Percentiles rank a stretch among this genome's conserved stretches.
These are phyloP conservation scores for Vanessa cardui DNA, from an alignment of 2,888 invertebrate genomes.

Conservation along the genomic window DNA sequence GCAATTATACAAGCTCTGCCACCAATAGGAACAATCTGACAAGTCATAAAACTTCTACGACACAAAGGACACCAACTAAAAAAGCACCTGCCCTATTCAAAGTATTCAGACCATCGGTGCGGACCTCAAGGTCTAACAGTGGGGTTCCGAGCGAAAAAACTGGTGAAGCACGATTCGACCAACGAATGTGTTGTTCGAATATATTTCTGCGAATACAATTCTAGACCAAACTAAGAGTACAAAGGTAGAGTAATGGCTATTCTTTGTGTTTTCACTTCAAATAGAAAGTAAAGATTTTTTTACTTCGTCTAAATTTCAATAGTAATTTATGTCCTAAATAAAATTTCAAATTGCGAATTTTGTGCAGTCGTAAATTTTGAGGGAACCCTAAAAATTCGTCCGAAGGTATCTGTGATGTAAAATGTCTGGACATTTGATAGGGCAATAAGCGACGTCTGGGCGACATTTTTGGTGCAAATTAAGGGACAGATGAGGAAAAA, in stretches of 20 bases:
- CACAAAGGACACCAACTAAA: constrained; percentile 41
- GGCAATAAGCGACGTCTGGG: constrained; percentile 42
- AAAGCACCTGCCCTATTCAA: constrained; percentile 52
- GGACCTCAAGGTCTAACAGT: constrained; percentile 67
- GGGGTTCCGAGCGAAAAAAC: constrained; percentile 62
- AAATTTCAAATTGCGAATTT: not conserved
- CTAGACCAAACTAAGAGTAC: not conserved
- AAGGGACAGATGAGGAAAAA: constrained; percentile 34
- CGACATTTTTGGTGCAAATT: constrained; percentile 48
- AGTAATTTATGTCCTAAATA: not conserved
- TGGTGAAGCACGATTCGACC: constrained; percentile 36
- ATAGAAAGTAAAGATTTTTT: not conserved
- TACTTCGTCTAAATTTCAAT: not conserved
- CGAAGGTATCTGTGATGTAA: constrained; percentile 62
- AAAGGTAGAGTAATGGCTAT: constrained; percentile 1
- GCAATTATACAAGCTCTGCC: constrained; percentile 30
- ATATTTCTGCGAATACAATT: constrained; percentile 6
- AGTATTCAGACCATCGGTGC: constrained; percentile 55
- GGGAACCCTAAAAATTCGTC: constrained; percentile 42
- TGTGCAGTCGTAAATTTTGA: not conserved
- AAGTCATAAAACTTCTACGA: constrained; percentile 38
- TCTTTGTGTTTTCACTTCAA: not conserved
- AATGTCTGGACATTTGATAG: constrained; percentile 62
- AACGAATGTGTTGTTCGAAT: constrained; percentile 25
- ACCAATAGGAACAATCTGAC: constrained; percentile 37